Conservation (phyloP, 2,113 vertebrate species). For the Pollimyrus isidori region DNA sequence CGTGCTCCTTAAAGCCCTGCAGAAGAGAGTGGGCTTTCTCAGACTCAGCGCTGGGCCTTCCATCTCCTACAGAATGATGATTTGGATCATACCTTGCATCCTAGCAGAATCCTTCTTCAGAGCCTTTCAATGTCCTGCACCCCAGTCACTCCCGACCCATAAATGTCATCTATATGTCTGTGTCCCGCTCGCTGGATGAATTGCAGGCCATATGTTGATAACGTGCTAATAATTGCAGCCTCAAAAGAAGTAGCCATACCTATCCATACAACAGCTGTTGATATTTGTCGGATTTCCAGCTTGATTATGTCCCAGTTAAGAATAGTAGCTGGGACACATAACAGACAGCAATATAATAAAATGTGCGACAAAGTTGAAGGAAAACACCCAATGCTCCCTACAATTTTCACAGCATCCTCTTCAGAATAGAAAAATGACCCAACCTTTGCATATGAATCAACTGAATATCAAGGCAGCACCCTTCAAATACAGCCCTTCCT, state of each 20-base stretch:
- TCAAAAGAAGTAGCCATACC: neutral
- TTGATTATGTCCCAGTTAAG: neutral
- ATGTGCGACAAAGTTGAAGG: neutral
- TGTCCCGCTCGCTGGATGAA: neutral
- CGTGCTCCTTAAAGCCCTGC: neutral
- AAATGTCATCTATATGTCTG: neutral
- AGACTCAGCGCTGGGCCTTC: neutral
- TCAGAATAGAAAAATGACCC: neutral
- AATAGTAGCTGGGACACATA: neutral
- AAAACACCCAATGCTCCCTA: neutral
- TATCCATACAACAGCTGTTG: neutral
- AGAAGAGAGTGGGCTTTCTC: neutral
- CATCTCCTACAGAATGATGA: neutral
- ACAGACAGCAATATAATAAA: neutral
- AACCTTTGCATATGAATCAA: neutral
- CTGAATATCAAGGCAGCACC: neutral
- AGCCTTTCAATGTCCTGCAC: neutral
- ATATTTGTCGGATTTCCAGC: neutral
- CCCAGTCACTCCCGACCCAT: neutral
- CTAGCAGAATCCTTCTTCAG: neutral
- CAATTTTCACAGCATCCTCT: neutral
- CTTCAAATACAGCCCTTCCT: neutral
- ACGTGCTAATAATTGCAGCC: neutral
- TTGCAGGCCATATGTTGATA: neutral
- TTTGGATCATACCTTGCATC: neutral